These are phyloP conservation scores for Andrena flavipes DNA, from an alignment of 2,888 invertebrate species.

Conservation along the genomic window DNA sequence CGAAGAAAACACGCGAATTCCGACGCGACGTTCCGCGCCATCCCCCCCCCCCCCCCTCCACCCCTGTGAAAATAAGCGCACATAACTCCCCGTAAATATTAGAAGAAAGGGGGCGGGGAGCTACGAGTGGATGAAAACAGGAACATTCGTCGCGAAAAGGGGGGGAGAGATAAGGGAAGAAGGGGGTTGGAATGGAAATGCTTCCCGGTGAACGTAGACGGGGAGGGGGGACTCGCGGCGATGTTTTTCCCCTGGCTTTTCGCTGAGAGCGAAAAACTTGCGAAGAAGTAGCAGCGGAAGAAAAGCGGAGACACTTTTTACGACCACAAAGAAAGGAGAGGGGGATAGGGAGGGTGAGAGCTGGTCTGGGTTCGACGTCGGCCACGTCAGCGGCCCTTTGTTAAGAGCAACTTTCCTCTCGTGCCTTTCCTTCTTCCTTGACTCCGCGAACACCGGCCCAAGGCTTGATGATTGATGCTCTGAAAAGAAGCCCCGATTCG, in stretches of 20 bases:
- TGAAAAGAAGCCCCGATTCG: slow-evolving; percentile 29
- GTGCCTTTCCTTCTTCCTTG: slow-evolving; percentile 59
- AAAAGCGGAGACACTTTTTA: slow-evolving; percentile 2
- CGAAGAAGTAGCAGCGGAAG: neutral
- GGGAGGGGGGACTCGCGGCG: slow-evolving; percentile 19
- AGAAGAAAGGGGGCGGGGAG: neutral
- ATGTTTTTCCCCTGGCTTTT: neutral
- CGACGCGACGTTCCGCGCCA: neutral
- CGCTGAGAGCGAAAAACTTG: slow-evolving; percentile 1
- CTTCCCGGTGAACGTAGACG: neutral
- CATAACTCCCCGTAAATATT: too few relatives aligned
- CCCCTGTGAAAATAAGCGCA: too few relatives aligned
- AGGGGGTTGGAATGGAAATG: neutral
- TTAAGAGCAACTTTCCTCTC: slow-evolving; percentile 75
- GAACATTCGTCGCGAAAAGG: too few relatives aligned
- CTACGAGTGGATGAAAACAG: too few relatives aligned
- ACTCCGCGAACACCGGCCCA: slow-evolving; percentile 6
- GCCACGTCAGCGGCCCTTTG: slow-evolving; percentile 75
- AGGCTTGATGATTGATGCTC: slow-evolving; percentile 70
- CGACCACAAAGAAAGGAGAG: neutral
- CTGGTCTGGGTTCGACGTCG: slow-evolving; percentile 70
- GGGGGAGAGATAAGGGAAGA: neutral
- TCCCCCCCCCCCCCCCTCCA: too few relatives aligned
- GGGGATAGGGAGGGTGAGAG: neutral
- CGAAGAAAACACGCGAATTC: neutral